These are phyloP conservation scores for Augochlorella aurata DNA, from an alignment of 2,888 invertebrate genomes.

Conservation along the genomic window DNA sequence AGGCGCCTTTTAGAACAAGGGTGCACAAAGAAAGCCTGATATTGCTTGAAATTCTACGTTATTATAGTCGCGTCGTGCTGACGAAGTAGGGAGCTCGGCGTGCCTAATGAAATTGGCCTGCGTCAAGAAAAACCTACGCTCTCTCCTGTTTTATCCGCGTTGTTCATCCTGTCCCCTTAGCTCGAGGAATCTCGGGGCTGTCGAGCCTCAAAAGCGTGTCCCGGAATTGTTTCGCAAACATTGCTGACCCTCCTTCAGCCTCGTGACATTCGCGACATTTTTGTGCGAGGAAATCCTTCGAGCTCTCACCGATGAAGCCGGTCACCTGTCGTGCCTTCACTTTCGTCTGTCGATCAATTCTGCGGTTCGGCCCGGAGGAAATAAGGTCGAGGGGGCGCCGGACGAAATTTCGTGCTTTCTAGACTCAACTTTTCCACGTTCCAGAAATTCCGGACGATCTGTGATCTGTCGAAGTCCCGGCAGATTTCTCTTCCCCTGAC, in stretches of 20 bases:
- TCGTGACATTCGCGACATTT: constrained; percentile 17
- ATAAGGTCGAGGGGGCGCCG: not conserved
- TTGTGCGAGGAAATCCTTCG: constrained; percentile 14
- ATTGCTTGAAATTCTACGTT: not conserved
- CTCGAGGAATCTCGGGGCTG: constrained; percentile 38
- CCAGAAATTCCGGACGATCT: not conserved
- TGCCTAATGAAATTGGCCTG: constrained; percentile 60
- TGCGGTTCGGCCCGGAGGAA: not conserved
- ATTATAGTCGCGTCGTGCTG: constrained; percentile 4
- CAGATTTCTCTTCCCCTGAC: not conserved
- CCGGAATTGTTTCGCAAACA: constrained; percentile 56
- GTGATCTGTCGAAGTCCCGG: not conserved
- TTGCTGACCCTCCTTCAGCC: not conserved
- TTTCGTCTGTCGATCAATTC: constrained; percentile 30
- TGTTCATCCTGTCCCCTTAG: not conserved
- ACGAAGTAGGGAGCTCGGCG: constrained; percentile 20
- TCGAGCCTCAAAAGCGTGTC: constrained; percentile 34
- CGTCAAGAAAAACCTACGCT: constrained; percentile 22
- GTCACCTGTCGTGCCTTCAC: constrained; percentile 22
- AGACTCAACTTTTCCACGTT: constrained; percentile 16
- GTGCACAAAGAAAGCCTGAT: not conserved
- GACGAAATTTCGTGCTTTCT: not conserved
- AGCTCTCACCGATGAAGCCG: not conserved
- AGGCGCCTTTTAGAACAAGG: not conserved
- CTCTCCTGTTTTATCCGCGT: not conserved